Evolutionary conservation across 2,888 invertebrate genomes (phyloP).

Genomic region (Choreutis nemorana): DNA sequence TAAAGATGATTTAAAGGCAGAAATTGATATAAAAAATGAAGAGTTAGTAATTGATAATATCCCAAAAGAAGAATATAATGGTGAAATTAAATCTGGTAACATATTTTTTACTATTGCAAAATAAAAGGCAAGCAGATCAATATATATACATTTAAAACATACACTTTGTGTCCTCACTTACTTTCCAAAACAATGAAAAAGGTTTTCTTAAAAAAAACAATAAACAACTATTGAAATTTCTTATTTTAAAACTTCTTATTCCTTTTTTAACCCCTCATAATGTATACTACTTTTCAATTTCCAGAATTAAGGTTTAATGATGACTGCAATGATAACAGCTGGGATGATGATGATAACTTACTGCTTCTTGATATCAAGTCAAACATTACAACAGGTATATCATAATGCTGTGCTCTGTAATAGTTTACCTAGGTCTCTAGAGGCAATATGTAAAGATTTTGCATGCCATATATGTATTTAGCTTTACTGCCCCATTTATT

Average conservation of each 20-base stretch:
- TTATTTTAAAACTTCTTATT: neutral
- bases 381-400: no score
- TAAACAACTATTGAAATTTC: neutral
- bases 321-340: conserved; percentile 26
- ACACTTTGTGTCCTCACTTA: neutral
- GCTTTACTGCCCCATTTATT: no score
- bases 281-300: conserved; percentile 13
- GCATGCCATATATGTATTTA: no score
- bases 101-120: neutral
- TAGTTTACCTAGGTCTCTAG: no score
- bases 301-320: conserved; percentile 25
- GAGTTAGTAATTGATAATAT: conserved; percentile 5
- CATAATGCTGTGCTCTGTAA: no score
- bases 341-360: conserved; percentile 48
- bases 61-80: conserved; percentile 6
- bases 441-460: no score
- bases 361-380: conserved; percentile 25
- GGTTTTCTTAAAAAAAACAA: no score
- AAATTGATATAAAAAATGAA: conserved; percentile 5
- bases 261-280: conserved; percentile 1
- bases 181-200: no score
- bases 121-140: neutral
- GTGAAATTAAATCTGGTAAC: conserved; percentile 25
- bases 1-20: conserved; percentile 2
- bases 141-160: no score